Evolutionary conservation across 2,113 vertebrate species (phyloP).

Genomic region (Lota lota): DNA sequence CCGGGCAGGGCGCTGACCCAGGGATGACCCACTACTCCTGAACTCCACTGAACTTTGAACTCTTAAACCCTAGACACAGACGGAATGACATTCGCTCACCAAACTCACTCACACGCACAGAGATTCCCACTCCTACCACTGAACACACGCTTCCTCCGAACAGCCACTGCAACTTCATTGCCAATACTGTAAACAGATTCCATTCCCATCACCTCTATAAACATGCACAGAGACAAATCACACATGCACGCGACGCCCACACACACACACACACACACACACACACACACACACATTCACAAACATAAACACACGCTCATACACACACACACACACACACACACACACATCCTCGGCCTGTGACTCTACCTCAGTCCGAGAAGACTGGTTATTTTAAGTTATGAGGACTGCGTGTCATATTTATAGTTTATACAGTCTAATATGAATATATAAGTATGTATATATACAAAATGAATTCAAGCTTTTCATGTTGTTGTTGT

Average conservation of each 20-base stretch:
- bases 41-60: slow-evolving; percentile 44
- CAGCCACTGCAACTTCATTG: slow-evolving; percentile 68
- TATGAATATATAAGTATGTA: slow-evolving; percentile 68
- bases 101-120: slow-evolving; percentile 8
- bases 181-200: slow-evolving; percentile 65
- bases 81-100: not conserved
- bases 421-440: slow-evolving; percentile 98
- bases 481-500: slow-evolving; percentile 69
- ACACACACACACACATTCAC: slow-evolving; percentile 8
- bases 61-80: slow-evolving; percentile 18
- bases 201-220: slow-evolving; percentile 22
- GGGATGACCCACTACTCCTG: slow-evolving; percentile 17
- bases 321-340: slow-evolving; percentile 20
- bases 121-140: not conserved
- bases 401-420: slow-evolving; percentile 98
- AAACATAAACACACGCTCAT: slow-evolving; percentile 30
- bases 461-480: slow-evolving; percentile 73
- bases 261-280: not conserved
- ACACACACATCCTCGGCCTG: slow-evolving; percentile 51
- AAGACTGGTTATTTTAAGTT: slow-evolving; percentile 95
- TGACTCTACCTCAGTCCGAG: slow-evolving; percentile 96
- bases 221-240: slow-evolving; percentile 1
- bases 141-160: slow-evolving; percentile 50
- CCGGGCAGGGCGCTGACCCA: slow-evolving; percentile 75
- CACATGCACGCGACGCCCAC: not conserved